Conservation (phyloP, 2,113 vertebrate species). For the Rhabdornis inornatus region DNA sequence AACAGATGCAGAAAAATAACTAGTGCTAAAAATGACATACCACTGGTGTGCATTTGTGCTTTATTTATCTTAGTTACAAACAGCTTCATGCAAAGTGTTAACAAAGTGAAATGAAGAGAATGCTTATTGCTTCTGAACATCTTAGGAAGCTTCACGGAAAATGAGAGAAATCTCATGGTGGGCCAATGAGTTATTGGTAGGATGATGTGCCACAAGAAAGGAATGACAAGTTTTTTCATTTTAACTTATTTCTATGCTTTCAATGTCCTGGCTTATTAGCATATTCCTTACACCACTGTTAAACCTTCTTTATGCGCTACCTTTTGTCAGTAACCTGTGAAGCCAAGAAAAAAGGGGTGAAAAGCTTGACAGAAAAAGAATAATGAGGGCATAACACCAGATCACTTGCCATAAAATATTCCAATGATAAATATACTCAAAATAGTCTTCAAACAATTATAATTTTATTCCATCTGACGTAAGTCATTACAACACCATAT, state of each 20-base stretch:
- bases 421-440: not conserved
- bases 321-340: not conserved
- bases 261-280: not conserved
- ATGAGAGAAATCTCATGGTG: not conserved
- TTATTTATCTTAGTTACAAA: not conserved
- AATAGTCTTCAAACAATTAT: not conserved
- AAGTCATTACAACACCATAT: not conserved
- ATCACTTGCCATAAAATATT: not conserved
- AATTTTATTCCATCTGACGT: not conserved
- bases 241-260: not conserved
- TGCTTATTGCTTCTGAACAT: not conserved
- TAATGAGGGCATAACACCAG: not conserved
- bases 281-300: not conserved
- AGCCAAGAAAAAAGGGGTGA: not conserved
- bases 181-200: fast-evolving
- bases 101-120: not conserved
- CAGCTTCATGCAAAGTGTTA: not conserved
- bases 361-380: not conserved
- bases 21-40: not conserved
- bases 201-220: not conserved
- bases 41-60: not conserved
- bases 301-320: not conserved
- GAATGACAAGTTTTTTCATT: not conserved
- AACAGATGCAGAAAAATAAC: not conserved
- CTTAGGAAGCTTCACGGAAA: not conserved